Percentiles rank a stretch among this genome's conserved stretches.
These are phyloP conservation scores for Periophthalmodon schlosseri DNA, from an alignment of 2,113 vertebrate species.

Conservation along the genomic window DNA sequence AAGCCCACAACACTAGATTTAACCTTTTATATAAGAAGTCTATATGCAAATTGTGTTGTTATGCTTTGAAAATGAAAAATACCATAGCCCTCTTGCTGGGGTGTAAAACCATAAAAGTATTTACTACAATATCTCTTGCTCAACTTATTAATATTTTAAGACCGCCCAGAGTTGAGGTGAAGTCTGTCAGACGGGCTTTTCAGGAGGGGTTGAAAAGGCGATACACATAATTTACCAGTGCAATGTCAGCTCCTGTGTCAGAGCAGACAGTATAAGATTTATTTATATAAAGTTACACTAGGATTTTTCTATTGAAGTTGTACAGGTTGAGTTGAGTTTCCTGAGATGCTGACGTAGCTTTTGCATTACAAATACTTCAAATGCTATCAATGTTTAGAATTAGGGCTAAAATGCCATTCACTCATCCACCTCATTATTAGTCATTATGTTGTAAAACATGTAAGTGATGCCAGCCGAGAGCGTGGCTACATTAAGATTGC, in stretches of 20 bases:
- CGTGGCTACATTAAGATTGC: not conserved
- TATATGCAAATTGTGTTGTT: not conserved
- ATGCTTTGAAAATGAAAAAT: not conserved
- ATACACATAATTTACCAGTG: slow-evolving; percentile 6
- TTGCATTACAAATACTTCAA: not conserved
- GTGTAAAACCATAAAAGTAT: slow-evolving; percentile 9
- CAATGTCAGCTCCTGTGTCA: slow-evolving; percentile 11
- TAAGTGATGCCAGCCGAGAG: not conserved
- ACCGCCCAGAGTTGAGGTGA: slow-evolving; percentile 16
- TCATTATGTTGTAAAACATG: not conserved
- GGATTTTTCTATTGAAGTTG: not conserved
- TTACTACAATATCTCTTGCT: slow-evolving; percentile 24
- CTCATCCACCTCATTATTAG: not conserved
- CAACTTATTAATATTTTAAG: slow-evolving; percentile 53
- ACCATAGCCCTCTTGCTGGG: not conserved
- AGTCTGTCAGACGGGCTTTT: slow-evolving; percentile 14
- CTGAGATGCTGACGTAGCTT: not conserved
- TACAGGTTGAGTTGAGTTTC: not conserved
- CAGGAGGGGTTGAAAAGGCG: not conserved
- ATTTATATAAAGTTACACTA: not conserved
- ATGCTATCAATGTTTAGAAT: not conserved
- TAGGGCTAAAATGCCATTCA: not conserved
- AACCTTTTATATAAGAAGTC: not conserved
- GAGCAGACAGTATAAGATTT: not conserved
- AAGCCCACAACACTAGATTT: slow-evolving; percentile 4